These are phyloP conservation scores for Peromyscus attwateri DNA, from an alignment of 2,797 vertebrate species.

Conservation along the genomic window DNA sequence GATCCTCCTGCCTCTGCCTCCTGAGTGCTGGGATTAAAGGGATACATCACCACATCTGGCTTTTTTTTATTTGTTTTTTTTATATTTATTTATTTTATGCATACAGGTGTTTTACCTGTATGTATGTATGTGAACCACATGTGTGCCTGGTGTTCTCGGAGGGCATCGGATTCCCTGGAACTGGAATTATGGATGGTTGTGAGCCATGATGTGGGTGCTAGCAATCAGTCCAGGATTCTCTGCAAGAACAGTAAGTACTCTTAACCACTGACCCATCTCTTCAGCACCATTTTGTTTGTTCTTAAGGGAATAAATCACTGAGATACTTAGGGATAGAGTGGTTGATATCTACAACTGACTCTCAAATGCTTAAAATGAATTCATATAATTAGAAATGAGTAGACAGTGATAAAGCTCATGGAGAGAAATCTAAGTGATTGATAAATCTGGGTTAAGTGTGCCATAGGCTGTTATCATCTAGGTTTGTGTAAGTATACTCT, in stretches of 20 bases:
- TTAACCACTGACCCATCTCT: neutral
- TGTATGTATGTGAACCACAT: neutral
- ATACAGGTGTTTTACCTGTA: neutral
- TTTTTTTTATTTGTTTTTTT: neutral
- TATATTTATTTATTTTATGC: neutral
- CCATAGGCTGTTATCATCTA: no score
- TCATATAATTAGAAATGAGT: neutral
- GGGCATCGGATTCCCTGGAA: neutral
- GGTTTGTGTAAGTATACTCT: neutral
- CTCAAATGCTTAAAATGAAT: neutral
- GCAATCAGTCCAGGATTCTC: neutral
- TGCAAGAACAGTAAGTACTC: neutral
- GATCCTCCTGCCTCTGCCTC: no score
- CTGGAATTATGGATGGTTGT: neutral
- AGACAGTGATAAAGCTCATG: neutral
- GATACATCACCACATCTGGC: no score
- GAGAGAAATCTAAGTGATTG: neutral
- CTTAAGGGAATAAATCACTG: neutral
- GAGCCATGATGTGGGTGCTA: neutral
- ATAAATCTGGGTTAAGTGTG: neutral
- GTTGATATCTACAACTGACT: neutral
- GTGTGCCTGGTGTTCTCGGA: neutral
- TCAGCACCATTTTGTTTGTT: neutral
- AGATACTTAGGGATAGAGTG: neutral
- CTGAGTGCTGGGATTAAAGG: neutral